phyloP scores from a whole-genome alignment of 1,140 invertebrate genomes.

The Lethrus apterus region DNA sequence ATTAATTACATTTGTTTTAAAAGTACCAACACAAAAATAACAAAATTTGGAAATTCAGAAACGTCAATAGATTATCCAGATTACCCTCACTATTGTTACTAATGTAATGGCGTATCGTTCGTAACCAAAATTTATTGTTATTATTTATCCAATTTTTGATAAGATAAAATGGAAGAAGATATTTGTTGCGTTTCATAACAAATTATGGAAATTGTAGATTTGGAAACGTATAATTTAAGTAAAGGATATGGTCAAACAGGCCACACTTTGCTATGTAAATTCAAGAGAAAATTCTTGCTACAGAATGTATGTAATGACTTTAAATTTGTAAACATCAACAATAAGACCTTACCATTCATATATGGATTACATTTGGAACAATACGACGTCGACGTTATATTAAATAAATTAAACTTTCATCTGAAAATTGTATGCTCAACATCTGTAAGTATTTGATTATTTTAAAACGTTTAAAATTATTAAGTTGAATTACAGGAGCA shows the following conservation, averaged over 20 bases:
- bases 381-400: neutral
- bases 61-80: no score
- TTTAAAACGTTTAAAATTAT: neutral
- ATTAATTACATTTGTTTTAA: no score
- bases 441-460: neutral
- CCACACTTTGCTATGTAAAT: neutral
- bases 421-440: neutral
- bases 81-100: no score
- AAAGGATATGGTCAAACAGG: neutral
- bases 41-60: no score
- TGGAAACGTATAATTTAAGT: neutral
- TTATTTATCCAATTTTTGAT: neutral
- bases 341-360: neutral
- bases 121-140: no score
- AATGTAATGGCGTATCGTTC: no score
- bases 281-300: neutral
- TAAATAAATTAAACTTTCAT: conserved; percentile 1
- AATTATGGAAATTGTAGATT: neutral
- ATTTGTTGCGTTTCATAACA: neutral
- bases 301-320: neutral
- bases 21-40: no score
- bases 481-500: neutral
- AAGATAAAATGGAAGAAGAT: neutral
- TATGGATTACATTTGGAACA: neutral
- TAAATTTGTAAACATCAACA: neutral